Evolutionary conservation across 2,888 invertebrate genomes (phyloP), one percentile per base, ranked within the genome.

Genomic region (Camptogramma bilineatum): DNA sequence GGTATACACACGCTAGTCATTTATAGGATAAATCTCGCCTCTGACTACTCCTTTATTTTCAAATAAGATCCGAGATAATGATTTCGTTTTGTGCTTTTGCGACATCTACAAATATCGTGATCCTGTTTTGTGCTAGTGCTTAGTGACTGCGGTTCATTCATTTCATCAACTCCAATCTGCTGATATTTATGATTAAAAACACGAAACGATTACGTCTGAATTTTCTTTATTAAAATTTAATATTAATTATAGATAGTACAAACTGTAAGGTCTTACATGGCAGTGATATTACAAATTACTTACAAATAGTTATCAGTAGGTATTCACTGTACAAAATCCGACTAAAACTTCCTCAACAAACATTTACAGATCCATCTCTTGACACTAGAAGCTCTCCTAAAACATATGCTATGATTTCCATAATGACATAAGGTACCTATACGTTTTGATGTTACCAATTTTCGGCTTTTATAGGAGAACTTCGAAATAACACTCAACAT

Each of bases 221-320:
- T 82, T 84, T 85, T 82, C 81, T 91, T 91, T 90, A 91, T 91
- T 91, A 90, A 88, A 91, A 86, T 88, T 77, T 89, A 87, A 83
- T 87, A 39, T 39, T 34, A 87, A 87, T 90, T 90, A 91, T 82
- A 88, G 85, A 91, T 82, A 90, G 85, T 91, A 92, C 88, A 92
- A 91, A 92, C 91, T 90, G 90, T 92, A 93, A 91, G 91, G 91
- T 91, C 91, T 87, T 91, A 92, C 85, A 92, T 92, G 92, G 92
- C 92, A 93, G 92, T 93, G 92, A 90, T 91, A 91, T 88, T 87
- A 85, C 80, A 78, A 83, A 17, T 50, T 90, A 88, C 85, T 88
- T 90, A 90, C 78, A 85, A 66, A 82, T 84, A 65, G 57, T 53
- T 81, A 86, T 85, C 83, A 80, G 34, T 28, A 28, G 28, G 81